Percentiles rank a stretch among this genome's conserved stretches.
Conservation (phyloP, 2,797 vertebrate genomes). For the Bufotes viridis region DNA sequence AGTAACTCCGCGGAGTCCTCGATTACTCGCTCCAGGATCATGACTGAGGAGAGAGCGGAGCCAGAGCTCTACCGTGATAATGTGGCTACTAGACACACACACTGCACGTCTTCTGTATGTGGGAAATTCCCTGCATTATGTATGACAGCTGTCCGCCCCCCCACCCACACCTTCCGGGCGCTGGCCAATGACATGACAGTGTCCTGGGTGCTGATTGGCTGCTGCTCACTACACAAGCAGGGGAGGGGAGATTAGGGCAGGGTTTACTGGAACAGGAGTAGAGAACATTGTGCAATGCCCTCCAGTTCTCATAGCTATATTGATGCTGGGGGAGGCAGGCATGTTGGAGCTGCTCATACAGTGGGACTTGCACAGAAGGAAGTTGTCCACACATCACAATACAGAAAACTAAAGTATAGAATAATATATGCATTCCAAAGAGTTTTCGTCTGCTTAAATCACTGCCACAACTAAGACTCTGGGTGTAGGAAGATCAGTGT, state of each 20-base stretch:
- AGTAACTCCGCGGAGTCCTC: slow-evolving; percentile 68
- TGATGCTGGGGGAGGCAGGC: too few relatives aligned
- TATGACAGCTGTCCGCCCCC: neutral
- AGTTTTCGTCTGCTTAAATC: too few relatives aligned
- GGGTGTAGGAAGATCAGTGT: too few relatives aligned
- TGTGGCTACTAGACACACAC: neutral
- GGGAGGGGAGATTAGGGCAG: neutral
- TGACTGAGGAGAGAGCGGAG: slow-evolving; percentile 45
- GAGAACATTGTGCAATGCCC: slow-evolving; percentile 22
- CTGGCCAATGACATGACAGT: neutral
- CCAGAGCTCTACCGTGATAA: neutral
- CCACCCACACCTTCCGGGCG: slow-evolving; percentile 11
- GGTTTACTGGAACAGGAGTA: slow-evolving; percentile 33
- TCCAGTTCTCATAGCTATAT: neutral
- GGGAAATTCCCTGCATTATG: slow-evolving; percentile 27
- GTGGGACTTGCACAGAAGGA: too few relatives aligned
- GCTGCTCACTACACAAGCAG: neutral
- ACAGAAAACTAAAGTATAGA: too few relatives aligned
- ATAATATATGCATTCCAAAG: too few relatives aligned
- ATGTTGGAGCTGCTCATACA: too few relatives aligned
- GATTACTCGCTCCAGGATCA: slow-evolving; percentile 76
- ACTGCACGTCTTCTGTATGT: neutral
- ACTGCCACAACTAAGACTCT: too few relatives aligned
- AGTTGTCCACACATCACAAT: too few relatives aligned
- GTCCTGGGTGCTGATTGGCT: neutral